Base-by-base conservation (phyloP, 2,113 vertebrate genomes). In the Solea solea region DNA sequence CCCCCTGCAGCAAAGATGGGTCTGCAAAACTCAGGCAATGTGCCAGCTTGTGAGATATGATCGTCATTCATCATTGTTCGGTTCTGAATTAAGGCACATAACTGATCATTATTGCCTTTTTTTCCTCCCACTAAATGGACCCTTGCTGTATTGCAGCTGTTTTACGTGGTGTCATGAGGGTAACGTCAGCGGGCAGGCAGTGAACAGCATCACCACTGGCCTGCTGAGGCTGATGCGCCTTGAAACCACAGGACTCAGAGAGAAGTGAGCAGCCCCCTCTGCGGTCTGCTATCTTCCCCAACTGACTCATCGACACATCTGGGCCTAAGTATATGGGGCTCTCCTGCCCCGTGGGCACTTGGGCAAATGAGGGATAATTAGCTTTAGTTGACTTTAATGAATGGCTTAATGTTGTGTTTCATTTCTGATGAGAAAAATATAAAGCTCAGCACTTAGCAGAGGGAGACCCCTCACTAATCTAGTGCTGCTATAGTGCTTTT, bases 221-320 rank as follows among this genome's bases (percentile, higher is more conserved):
- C 49, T 11, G 57, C 80, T 57, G 71, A 67, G 79, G 54, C 67
- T 86, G 88, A 92, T 90, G 89, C 77, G 63, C 70, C 74, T 85
- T 45, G 50, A 82, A 86, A 91, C 89, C 87, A 1, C 90, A 88
- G 71, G 55, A 70, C 80, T 78, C 74, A 53, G 73, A 86, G 85
- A 82, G 77, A 76, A 73, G 78, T 68, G 82, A 70, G 77, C 78
- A 74, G 75, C 81, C 76, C 77, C 70, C 78, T 85, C 84, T 92
- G 91, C 40, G 86, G 92, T 91, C 85, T 85, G 75, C 89, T 91
- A 92, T 94, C 92, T 88, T 41, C 41, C 82, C 73, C 64, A 72
- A 88, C 90, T 92, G 89, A 92, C 88, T 93, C 92, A 90, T 88
- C 81, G 64, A 84, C 89, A 94, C 93, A 93, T 94, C 92, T 94